Evolutionary conservation across 2,797 vertebrate genomes (phyloP), one percentile per base, ranked within the genome.

Genomic region (Cryptoblepharus egeriae): DNA sequence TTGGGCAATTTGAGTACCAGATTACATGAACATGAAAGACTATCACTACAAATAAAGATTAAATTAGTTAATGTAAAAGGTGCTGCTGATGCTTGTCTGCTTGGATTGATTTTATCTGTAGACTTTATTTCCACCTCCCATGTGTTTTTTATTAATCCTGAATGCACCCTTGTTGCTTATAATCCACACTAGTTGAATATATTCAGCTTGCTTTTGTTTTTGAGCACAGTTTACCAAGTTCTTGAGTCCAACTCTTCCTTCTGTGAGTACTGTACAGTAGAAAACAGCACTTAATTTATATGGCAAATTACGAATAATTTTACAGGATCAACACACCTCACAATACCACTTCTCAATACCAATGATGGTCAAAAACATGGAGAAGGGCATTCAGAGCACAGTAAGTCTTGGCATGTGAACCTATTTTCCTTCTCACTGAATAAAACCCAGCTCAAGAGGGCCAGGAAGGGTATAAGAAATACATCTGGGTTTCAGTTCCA

Each of bases 41-140:
- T 77, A 85, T 71, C 1, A 64, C 72, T 1, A 87, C 67, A 80
- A 60, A 49, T 1, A 76, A 64, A 75, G 82, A 86, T 70, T 69
- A 81, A 80, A 65, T 60, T 68, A 67, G 55, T 28, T 86, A 86
- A 78, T 45, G 82, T n/a, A 81, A 81, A 84, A 72, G 88, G 86
- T 9, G 79, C 5, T 86, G 85, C 63, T 57, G 39, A 37, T 22
- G 20, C 76, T 79, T 83, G 69, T 73, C 81, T 63, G 32, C 3
- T 0, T 0, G 16, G 74, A 24, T 76, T 89, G 90, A 94, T 87
- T 1, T 0, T 78, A 76, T 81, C 87, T 90, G 18, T 0, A 0
- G 16, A 72, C 67, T 64, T 69, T 4, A 80, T 72, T 72, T 82
- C 67, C 73, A 86, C 80, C 86, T 86, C 57, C 67, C 39, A 30